phyloP scores from a whole-genome alignment of 1,140 invertebrate species.

The Zaprionus davidi region DNA sequence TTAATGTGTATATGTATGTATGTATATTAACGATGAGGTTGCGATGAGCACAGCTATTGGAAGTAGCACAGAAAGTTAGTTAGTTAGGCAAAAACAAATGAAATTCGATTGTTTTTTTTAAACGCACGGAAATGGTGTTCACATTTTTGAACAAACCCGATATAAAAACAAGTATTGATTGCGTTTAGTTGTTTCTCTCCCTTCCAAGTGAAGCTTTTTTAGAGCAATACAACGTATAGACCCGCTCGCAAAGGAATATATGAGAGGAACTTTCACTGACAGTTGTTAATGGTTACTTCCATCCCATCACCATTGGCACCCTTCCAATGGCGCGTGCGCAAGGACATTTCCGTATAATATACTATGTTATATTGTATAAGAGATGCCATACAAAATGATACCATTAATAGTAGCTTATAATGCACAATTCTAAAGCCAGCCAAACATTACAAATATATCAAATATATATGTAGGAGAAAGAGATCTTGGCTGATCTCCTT shows the following conservation, averaged over 20 bases:
- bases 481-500: too few species aligned
- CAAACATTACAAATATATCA: too few species aligned
- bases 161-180: slow-evolving; percentile 63
- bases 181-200: slow-evolving; percentile 41
- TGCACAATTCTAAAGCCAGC: too few species aligned
- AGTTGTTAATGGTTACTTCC: slow-evolving; percentile 40
- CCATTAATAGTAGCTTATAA: too few species aligned
- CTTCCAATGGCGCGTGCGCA: slow-evolving; percentile 47
- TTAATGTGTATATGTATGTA: not conserved
- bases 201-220: slow-evolving; percentile 42
- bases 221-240: slow-evolving; percentile 20
- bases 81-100: not conserved
- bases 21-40: slow-evolving; percentile 18
- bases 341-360: not conserved
- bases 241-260: slow-evolving; percentile 1
- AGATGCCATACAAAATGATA: too few species aligned
- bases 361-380: too few species aligned
- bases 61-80: not conserved
- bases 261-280: slow-evolving; percentile 8
- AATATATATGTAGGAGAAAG: too few species aligned
- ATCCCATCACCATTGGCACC: slow-evolving; percentile 15
- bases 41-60: not conserved
- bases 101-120: not conserved
- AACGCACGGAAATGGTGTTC: not conserved
- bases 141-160: slow-evolving; percentile 23